phyloP scores from a whole-genome alignment of 2,888 invertebrate species.

The Aquatica leii region DNA sequence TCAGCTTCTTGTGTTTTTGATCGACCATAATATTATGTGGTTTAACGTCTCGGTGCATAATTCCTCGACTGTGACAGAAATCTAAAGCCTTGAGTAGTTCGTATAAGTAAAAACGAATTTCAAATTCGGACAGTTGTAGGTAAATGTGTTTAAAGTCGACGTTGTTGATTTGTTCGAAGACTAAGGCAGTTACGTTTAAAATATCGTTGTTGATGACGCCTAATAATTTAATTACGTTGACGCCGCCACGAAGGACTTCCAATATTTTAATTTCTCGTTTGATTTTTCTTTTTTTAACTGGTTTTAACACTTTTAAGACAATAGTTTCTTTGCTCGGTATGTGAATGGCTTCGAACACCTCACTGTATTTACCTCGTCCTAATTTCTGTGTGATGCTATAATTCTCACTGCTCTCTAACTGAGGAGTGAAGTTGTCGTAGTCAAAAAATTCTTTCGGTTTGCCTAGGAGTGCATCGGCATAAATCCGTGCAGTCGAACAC shows the following conservation, averaged over 20 bases:
- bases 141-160: conserved; percentile 59
- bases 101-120: conserved; percentile 59
- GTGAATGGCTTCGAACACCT: conserved; percentile 57
- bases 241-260: conserved; percentile 55
- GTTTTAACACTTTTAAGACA: conserved; percentile 58
- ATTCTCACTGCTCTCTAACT: conserved; percentile 51
- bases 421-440: conserved; percentile 54
- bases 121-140: conserved; percentile 54
- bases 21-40: conserved; percentile 59
- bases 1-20: conserved; percentile 50
- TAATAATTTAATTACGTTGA: conserved; percentile 55
- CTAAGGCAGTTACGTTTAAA: conserved; percentile 49
- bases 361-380: conserved; percentile 60
- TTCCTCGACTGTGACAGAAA: conserved; percentile 58
- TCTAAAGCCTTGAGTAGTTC: conserved; percentile 61
- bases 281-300: conserved; percentile 57
- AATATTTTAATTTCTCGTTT: conserved; percentile 59
- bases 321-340: conserved; percentile 52
- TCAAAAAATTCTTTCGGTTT: conserved; percentile 56
- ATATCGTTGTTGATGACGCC: conserved; percentile 49
- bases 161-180: conserved; percentile 56
- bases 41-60: conserved; percentile 60
- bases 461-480: conserved; percentile 53
- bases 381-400: conserved; percentile 55
- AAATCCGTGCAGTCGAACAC: conserved; percentile 52